Evolutionary conservation across 2,888 invertebrate species (phyloP).

Genomic region (Bombylius major): DNA sequence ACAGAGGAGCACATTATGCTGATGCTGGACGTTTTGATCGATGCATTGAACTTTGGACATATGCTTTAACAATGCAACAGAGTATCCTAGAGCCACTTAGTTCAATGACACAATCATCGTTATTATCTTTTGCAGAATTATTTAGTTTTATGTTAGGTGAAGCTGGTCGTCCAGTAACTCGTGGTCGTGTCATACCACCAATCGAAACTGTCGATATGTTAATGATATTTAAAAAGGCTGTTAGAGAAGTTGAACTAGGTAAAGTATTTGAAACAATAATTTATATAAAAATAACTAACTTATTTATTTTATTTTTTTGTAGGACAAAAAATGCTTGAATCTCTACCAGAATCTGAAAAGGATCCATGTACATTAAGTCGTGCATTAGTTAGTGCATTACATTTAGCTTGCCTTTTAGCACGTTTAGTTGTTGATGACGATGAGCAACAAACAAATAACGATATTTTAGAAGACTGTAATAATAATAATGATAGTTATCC

Average conservation of each 20-base stretch:
- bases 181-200: slow-evolving; percentile 63
- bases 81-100: slow-evolving; percentile 83
- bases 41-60: slow-evolving; percentile 92
- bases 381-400: slow-evolving; percentile 73
- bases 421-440: slow-evolving; percentile 47
- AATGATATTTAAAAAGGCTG: slow-evolving; percentile 68
- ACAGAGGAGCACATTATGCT: slow-evolving; percentile 81
- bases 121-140: slow-evolving; percentile 89
- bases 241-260: slow-evolving; percentile 55
- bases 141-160: slow-evolving; percentile 91
- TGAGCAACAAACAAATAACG: too few species aligned
- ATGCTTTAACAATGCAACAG: slow-evolving; percentile 93
- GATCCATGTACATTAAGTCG: slow-evolving; percentile 66
- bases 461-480: slow-evolving; percentile 26
- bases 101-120: slow-evolving; percentile 87
- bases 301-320: neutral
- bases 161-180: slow-evolving; percentile 53
- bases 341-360: slow-evolving; percentile 49
- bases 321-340: slow-evolving; percentile 47
- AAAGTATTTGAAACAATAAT: slow-evolving; percentile 1
- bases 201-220: slow-evolving; percentile 72
- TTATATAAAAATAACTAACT: too few species aligned
- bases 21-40: slow-evolving; percentile 86
- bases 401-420: slow-evolving; percentile 66
- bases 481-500: slow-evolving; percentile 11